Conservation (phyloP, 2,113 vertebrate genomes). For the Turdus rufiventris region DNA sequence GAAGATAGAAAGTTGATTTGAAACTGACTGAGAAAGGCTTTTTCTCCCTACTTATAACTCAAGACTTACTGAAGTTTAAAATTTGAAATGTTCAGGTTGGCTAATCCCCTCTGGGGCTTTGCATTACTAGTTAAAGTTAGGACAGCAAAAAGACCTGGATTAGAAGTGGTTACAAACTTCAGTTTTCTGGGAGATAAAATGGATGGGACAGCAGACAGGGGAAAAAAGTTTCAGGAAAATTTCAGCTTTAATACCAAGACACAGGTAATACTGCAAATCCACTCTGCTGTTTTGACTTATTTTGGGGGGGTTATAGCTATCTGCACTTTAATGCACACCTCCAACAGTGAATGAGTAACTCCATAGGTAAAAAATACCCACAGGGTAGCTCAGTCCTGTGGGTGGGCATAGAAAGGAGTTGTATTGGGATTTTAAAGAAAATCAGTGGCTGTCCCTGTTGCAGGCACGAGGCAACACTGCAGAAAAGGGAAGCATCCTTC, state of each 20-base stretch:
- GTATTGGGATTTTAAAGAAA: background rate
- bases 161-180: background rate
- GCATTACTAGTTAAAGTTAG: background rate
- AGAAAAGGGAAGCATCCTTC: background rate
- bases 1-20: background rate
- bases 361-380: background rate
- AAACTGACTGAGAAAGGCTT: background rate
- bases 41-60: background rate
- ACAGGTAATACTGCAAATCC: background rate
- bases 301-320: background rate
- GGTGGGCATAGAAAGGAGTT: background rate
- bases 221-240: background rate
- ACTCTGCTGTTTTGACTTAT: background rate
- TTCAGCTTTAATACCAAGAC: background rate
- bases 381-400: background rate
- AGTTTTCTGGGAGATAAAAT: background rate
- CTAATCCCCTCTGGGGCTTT: background rate
- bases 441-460: rapidly evolving
- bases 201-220: background rate
- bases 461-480: background rate
- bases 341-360: background rate
- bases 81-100: conserved; percentile 6
- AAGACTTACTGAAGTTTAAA: conserved; percentile 18
- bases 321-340: background rate
- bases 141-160: background rate